phyloP scores from a whole-genome alignment of 2,888 invertebrate species.

The Hydrotaea cyrtoneurina region DNA sequence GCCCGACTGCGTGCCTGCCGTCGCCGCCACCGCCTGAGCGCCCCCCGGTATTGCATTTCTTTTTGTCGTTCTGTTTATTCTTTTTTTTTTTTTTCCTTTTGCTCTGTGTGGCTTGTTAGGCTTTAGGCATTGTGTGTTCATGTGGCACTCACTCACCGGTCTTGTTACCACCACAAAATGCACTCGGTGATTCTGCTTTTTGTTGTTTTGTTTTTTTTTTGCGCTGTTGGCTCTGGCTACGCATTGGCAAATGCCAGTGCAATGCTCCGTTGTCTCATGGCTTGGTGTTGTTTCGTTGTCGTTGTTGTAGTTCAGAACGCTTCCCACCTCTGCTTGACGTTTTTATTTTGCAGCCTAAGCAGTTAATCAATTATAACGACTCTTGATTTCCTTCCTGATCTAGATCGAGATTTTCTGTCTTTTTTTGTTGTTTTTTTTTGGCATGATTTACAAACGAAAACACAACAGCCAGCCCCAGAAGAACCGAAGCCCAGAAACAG shows the following conservation, averaged over 20 bases:
- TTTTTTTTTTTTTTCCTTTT: conserved; percentile 31
- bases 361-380: conserved; percentile 80
- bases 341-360: conserved; percentile 67
- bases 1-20: conserved; percentile 27
- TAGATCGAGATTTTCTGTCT: conserved; percentile 73
- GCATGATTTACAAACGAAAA: conserved; percentile 22
- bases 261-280: conserved; percentile 11
- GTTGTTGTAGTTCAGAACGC: too few relatives aligned
- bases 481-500: conserved; percentile 4
- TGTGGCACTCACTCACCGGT: conserved; percentile 6
- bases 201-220: too few relatives aligned
- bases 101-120: conserved; percentile 18
- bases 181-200: not conserved
- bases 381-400: conserved; percentile 80
- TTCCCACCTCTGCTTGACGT: conserved; percentile 23
- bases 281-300: too few relatives aligned
- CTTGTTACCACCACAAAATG: not conserved
- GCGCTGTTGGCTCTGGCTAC: conserved; percentile 25
- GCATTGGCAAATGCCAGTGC: conserved; percentile 20
- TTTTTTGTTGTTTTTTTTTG: conserved; percentile 50
- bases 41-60: conserved; percentile 27
- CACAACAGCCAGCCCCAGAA: too few relatives aligned
- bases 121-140: conserved; percentile 32
- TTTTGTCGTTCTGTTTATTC: too few relatives aligned
- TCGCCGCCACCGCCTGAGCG: conserved; percentile 2